These are phyloP conservation scores for Psilopogon haemacephalus DNA, from an alignment of 2,113 vertebrate genomes.

Conservation along the genomic window DNA sequence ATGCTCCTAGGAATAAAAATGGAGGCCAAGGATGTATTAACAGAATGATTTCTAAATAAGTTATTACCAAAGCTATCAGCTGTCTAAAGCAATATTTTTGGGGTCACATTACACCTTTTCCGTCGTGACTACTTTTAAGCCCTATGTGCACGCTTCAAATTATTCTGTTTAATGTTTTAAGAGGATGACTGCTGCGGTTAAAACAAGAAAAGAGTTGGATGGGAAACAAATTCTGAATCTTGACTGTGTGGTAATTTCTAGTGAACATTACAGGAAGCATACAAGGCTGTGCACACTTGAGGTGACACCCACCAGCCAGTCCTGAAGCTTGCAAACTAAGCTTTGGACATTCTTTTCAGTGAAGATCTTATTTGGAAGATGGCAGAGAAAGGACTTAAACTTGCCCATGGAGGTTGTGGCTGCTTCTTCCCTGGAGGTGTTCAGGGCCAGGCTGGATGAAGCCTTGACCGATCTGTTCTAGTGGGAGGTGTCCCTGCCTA, in stretches of 20 bases:
- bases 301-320: not conserved
- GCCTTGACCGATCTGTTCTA: no score
- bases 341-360: not conserved
- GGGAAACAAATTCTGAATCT: not conserved
- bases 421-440: no score
- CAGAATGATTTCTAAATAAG: conserved; percentile 43
- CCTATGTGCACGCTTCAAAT: not conserved
- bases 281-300: not conserved
- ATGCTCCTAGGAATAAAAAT: not conserved
- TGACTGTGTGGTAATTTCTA: not conserved
- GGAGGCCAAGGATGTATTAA: not conserved
- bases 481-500: no score
- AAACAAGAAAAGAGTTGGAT: not conserved
- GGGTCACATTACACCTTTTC: not conserved
- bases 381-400: not conserved
- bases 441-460: no score
- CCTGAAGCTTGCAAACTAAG: not conserved
- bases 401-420: no score
- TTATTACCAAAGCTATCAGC: conserved; percentile 29
- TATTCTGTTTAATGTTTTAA: not conserved
- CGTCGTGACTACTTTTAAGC: not conserved
- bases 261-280: not conserved
- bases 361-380: not conserved
- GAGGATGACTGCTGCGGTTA: not conserved
- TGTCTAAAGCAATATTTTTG: conserved; percentile 42